phyloP scores from a whole-genome alignment of 2,888 invertebrate species.

The Beris morrisii region DNA sequence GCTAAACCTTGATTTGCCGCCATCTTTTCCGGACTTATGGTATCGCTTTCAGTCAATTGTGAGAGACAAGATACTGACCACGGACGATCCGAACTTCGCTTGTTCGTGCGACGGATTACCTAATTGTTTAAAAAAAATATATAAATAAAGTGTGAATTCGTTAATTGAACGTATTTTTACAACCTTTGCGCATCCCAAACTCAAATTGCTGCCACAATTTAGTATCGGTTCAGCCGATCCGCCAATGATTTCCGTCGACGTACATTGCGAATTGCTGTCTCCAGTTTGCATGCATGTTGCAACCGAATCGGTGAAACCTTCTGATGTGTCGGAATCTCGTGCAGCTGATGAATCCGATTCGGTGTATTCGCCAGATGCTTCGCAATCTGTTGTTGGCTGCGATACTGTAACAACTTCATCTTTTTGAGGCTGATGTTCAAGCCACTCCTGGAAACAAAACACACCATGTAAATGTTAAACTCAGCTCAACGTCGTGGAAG shows the following conservation, averaged over 20 bases:
- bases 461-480: background rate
- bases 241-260: conserved; percentile 58
- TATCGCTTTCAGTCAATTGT: conserved; percentile 63
- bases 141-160: conserved; percentile 27
- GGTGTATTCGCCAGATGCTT: conserved; percentile 88
- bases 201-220: conserved; percentile 47
- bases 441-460: conserved; percentile 50
- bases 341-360: conserved; percentile 59
- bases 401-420: conserved; percentile 31
- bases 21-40: conserved; percentile 51
- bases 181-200: conserved; percentile 45
- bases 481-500: background rate
- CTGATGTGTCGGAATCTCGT: conserved; percentile 71
- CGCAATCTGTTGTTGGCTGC: conserved; percentile 61
- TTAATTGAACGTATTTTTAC: background rate
- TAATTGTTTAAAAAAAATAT: conserved; percentile 57
- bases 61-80: conserved; percentile 89
- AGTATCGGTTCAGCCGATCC: conserved; percentile 62
- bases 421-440: conserved; percentile 52
- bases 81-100: conserved; percentile 63
- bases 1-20: conserved; percentile 59
- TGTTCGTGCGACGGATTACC: conserved; percentile 60
- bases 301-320: conserved; percentile 76
- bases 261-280: conserved; percentile 58
- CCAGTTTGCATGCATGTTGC: conserved; percentile 63